Evolutionary conservation across 2,888 invertebrate genomes (phyloP), one percentile per base, ranked within the genome.

Genomic region (Peribatodes rhomboidaria): DNA sequence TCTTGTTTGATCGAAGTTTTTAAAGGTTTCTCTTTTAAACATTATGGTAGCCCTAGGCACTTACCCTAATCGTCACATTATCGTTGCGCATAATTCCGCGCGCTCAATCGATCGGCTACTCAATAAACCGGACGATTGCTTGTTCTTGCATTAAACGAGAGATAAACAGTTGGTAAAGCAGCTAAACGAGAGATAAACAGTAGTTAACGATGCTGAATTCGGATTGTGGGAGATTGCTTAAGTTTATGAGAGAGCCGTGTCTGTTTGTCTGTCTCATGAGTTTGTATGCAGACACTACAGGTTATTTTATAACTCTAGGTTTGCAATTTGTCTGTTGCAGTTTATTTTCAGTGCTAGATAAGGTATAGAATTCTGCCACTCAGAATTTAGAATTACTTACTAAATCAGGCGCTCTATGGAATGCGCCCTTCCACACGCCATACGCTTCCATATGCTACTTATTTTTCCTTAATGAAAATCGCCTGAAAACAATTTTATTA

Each of bases 21-120:
- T n/a, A 37, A 2, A 3, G 1, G 10, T 1, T 4, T n/a, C 4
- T 41, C 16, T 41, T 16, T 41, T 16, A n/a, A 14, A 16, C 0
- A 18, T 1, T 18, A 10, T 31, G 16, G 31, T n/a, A 31, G 8
- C 47, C 47, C 47, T 16, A 31, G 31, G 8, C 60, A 65, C 65
- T 65, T 61, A 52, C 44, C 46, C 22, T 56, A 60, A 65, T 46
- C 64, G 44, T 44, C 50, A 8, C 39, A 55, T 61, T 65, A 57
- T 61, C 65, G 20, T 13, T 46, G n/a, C 47, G 52, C 56, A 57
- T 65, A 61, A 61, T 57, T 65, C 56, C 41, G 16, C 52, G 13
- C 20, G 52, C 35, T 33, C 16, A 50, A 62, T 53, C 53, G 47
- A 47, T 59, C 49, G 47, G 41, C 46, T 54, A 44, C 49, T 44